phyloP scores from a whole-genome alignment of 2,113 vertebrate genomes.

The Scophthalmus maximus region DNA sequence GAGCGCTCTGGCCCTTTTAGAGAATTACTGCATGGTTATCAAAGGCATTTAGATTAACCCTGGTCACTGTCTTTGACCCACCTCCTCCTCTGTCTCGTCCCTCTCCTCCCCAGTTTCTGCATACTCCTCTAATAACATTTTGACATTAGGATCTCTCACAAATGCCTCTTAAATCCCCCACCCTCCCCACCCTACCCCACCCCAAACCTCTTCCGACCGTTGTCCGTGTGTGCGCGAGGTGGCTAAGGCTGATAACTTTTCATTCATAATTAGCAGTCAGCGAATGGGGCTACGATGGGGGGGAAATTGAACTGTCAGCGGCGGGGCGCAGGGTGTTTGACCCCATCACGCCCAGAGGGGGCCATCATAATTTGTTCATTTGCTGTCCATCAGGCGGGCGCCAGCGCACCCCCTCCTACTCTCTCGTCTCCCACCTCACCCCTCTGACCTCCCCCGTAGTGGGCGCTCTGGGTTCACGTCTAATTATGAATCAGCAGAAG shows the following conservation, averaged over 20 bases:
- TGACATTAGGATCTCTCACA: constrained; percentile 96
- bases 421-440: constrained; percentile 89
- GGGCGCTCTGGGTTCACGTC: constrained; percentile 97
- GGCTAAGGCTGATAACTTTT: constrained; percentile 98
- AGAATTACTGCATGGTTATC: constrained; percentile 85
- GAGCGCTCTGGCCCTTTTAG: constrained; percentile 79
- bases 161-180: constrained; percentile 90
- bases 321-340: constrained; percentile 98
- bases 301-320: constrained; percentile 99
- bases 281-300: constrained; percentile 94
- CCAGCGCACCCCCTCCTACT: constrained; percentile 80
- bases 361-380: constrained; percentile 99
- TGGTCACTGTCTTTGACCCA: constrained; percentile 85
- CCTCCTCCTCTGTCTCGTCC: constrained; percentile 62
- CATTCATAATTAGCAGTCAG: constrained; percentile 99
- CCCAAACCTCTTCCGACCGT: constrained; percentile 60
- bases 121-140: constrained; percentile 96
- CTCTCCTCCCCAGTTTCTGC: constrained; percentile 56
- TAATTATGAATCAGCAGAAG: constrained; percentile 99
- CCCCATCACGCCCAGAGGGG: constrained; percentile 99
- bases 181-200: constrained; percentile 8
- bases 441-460: constrained; percentile 94
- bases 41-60: constrained; percentile 89
- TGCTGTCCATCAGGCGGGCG: constrained; percentile 98
- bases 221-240: constrained; percentile 68